Evolutionary conservation across 2,797 vertebrate genomes (phyloP).

Genomic region (Trematomus bernacchii): DNA sequence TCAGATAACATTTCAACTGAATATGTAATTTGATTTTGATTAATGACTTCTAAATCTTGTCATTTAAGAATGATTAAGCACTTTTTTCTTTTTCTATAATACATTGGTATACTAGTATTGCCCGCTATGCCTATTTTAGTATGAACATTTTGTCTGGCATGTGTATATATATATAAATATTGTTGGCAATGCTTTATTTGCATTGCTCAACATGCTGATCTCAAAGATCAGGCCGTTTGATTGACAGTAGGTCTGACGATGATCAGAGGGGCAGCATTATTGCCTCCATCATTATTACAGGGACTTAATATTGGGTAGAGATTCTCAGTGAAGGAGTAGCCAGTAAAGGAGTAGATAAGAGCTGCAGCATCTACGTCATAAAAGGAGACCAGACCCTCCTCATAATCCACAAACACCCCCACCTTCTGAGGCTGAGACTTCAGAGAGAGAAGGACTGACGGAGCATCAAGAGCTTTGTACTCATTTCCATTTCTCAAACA

Average conservation of each 20-base stretch:
- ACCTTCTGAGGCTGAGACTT: slow-evolving; percentile 5
- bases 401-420: slow-evolving; percentile 53
- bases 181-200: too few relatives aligned
- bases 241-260: slow-evolving; percentile 13
- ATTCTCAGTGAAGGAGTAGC: slow-evolving; percentile 21
- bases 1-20: too few relatives aligned
- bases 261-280: slow-evolving; percentile 27
- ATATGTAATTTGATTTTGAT: too few relatives aligned
- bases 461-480: neutral
- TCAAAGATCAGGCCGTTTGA: neutral
- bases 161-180: too few relatives aligned
- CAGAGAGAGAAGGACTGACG: neutral
- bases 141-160: too few relatives aligned
- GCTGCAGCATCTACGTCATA: slow-evolving; percentile 32
- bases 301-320: neutral
- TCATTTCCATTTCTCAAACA: neutral
- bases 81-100: too few relatives aligned
- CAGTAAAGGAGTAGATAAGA: slow-evolving; percentile 40
- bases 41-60: too few relatives aligned
- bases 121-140: too few relatives aligned
- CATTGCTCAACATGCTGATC: too few relatives aligned
- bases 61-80: too few relatives aligned
- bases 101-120: too few relatives aligned
- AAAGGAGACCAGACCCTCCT: slow-evolving; percentile 50
- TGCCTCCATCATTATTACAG: neutral